phyloP scores from a whole-genome alignment of 2,888 invertebrate genomes.

The Cheilosia grossa region DNA sequence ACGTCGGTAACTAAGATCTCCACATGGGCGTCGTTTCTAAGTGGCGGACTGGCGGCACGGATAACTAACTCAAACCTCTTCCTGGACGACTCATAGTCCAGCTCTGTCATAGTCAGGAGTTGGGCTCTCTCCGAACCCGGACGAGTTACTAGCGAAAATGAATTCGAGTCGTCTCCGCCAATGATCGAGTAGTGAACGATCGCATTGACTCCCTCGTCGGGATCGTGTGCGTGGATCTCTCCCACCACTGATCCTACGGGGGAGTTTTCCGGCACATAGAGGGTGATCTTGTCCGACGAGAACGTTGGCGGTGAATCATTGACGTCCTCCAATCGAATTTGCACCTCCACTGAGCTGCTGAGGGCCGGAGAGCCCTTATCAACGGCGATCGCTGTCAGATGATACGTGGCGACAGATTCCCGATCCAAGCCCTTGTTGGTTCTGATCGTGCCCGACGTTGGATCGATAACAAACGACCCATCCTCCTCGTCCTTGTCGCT shows the following conservation, averaged over 20 bases:
- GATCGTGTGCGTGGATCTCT: constrained; percentile 94
- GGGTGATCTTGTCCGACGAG: constrained; percentile 92
- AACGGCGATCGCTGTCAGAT: constrained; percentile 92
- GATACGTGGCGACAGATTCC: constrained; percentile 93
- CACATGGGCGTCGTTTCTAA: constrained; percentile 94
- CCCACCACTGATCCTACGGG: constrained; percentile 97
- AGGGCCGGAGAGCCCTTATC: constrained; percentile 94
- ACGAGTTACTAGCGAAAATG: constrained; percentile 91
- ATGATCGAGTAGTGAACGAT: constrained; percentile 97
- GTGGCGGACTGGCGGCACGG: constrained; percentile 94
- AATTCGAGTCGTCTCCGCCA: constrained; percentile 94
- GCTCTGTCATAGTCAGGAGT: constrained; percentile 93
- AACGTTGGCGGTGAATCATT: constrained; percentile 96
- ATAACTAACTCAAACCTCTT: constrained; percentile 95
- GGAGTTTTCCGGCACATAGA: constrained; percentile 97
- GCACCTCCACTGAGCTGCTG: constrained; percentile 89
- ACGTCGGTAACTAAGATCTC: constrained; percentile 96
- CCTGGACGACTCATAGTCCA: constrained; percentile 97
- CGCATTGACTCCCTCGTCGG: constrained; percentile 96
- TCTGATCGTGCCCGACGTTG: constrained; percentile 95
- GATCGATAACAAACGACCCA: constrained; percentile 96
- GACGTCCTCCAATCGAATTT: constrained; percentile 93
- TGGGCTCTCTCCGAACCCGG: constrained; percentile 94
- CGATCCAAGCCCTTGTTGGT: constrained; percentile 95
- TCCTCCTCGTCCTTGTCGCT: constrained; percentile 90